Evolutionary conservation across 2,113 vertebrate genomes (phyloP).

Genomic region (Alethe diademata): DNA sequence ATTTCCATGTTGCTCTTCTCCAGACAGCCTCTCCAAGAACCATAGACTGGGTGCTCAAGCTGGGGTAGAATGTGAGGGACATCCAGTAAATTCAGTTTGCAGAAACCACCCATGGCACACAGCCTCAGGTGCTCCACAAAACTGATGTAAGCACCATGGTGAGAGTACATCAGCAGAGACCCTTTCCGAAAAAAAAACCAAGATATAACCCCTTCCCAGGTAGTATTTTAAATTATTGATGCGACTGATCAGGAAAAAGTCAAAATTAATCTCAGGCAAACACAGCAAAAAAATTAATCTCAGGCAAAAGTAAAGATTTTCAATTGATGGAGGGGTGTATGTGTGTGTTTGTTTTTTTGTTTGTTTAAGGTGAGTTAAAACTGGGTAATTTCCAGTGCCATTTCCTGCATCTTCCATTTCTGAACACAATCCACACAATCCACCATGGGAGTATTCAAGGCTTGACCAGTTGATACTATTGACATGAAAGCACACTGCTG

Average conservation of each 20-base stretch:
- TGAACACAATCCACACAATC: not conserved
- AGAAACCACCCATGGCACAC: not conserved
- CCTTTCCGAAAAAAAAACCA: not conserved
- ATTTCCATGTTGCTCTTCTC: not conserved
- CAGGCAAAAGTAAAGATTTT: not conserved
- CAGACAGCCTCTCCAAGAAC: not conserved
- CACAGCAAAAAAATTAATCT: not conserved
- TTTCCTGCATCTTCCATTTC: not conserved
- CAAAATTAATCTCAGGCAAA: not conserved
- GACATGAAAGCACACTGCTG: not conserved
- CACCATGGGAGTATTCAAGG: not conserved
- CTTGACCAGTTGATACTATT: not conserved
- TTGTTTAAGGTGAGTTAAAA: not conserved
- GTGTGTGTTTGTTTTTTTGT: not conserved
- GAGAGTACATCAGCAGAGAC: accelerated
- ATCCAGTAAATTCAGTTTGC: not conserved
- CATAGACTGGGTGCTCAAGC: not conserved
- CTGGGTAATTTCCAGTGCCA: accelerated
- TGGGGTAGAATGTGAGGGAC: not conserved
- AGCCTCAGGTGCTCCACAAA: not conserved
- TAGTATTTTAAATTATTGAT: not conserved
- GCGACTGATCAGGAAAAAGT: not conserved
- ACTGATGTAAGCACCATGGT: not conserved
- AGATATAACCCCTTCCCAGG: accelerated
- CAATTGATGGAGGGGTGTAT: accelerated